Evolutionary conservation across 1,140 invertebrate species (phyloP).

Genomic region (Ganaspis sp.): DNA sequence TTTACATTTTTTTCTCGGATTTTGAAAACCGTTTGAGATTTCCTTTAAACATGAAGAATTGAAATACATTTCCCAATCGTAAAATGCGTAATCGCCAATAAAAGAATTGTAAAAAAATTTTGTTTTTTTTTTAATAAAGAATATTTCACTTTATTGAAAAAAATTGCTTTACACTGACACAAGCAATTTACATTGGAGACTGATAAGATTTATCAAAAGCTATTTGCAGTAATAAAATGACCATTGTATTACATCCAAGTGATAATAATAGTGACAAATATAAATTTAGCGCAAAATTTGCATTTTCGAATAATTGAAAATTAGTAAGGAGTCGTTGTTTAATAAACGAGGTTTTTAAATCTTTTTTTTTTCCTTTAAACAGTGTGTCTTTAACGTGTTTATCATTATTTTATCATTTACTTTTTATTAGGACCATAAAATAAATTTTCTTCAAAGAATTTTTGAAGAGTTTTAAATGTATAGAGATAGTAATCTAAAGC

Average conservation of each 20-base stretch:
- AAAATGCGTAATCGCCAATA: no score
- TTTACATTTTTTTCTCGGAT: no score
- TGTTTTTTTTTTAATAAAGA: background rate
- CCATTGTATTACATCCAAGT: background rate
- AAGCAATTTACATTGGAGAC: slow-evolving; percentile 20
- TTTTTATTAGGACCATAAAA: background rate
- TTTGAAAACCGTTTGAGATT: no score
- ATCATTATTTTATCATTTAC: no score
- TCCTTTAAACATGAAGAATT: no score
- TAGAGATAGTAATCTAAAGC: background rate
- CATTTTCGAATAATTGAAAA: background rate
- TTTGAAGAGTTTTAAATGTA: background rate
- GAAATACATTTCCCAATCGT: no score
- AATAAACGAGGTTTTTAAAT: no score
- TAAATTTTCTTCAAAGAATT: background rate
- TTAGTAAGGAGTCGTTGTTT: background rate
- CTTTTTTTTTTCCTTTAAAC: no score
- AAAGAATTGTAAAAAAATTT: background rate
- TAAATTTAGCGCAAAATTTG: background rate
- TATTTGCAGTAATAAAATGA: slow-evolving; percentile 26
- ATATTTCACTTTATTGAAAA: background rate
- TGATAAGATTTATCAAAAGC: slow-evolving; percentile 18
- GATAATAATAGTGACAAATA: background rate
- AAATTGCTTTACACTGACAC: background rate
- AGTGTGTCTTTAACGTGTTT: no score